Conservation (phyloP, 2,888 invertebrate species). For the Torymus tubicola region DNA sequence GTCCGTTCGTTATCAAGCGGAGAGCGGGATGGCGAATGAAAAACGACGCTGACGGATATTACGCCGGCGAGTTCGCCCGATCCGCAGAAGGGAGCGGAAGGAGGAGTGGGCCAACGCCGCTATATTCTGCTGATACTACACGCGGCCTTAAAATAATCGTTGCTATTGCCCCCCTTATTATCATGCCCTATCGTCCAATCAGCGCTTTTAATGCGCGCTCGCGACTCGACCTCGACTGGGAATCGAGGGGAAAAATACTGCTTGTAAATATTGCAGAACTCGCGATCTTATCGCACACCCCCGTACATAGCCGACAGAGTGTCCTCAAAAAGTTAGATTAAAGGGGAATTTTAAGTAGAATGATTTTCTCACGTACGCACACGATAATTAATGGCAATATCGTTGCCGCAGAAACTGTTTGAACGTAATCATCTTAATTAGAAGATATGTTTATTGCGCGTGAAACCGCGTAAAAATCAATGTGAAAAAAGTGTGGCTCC, state of each 20-base stretch:
- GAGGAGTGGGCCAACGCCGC: constrained; percentile 20
- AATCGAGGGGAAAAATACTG: not conserved
- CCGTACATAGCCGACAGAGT: too few species aligned
- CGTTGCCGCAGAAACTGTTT: too few species aligned
- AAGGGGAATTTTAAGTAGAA: too few species aligned
- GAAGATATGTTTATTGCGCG: too few species aligned
- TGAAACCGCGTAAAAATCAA: too few species aligned
- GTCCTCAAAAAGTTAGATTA: too few species aligned
- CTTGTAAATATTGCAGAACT: constrained; percentile 64
- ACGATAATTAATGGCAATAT: too few species aligned
- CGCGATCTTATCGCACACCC: too few species aligned
- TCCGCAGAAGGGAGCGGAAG: not conserved
- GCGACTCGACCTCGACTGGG: constrained; percentile 35
- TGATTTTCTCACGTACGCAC: too few species aligned
- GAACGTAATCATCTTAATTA: too few species aligned
- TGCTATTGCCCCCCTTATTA: constrained; percentile 71
- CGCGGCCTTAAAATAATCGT: constrained; percentile 69
- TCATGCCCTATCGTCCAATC: constrained; percentile 71
- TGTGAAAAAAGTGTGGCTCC: too few species aligned
- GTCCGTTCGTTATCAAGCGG: constrained; percentile 62
- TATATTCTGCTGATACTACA: constrained; percentile 63
- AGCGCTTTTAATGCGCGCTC: constrained; percentile 64
- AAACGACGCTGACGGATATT: constrained; percentile 66
- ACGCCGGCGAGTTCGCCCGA: constrained; percentile 36
- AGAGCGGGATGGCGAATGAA: constrained; percentile 61